Evolutionary conservation across 1,140 invertebrate species (phyloP).

Genomic region (Metaphire vulgaris): DNA sequence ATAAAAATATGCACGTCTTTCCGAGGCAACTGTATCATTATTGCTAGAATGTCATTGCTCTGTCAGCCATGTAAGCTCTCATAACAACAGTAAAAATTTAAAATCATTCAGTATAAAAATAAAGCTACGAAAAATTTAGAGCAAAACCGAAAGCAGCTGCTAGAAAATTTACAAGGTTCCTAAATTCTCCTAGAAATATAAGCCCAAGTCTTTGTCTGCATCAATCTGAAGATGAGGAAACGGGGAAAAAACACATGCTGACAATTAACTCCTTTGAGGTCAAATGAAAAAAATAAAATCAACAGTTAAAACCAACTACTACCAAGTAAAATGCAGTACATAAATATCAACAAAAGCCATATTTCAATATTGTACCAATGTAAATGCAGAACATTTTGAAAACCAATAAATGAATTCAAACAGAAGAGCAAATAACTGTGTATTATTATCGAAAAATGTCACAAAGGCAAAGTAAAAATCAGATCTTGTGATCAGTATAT

Average conservation of each 20-base stretch:
- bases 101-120: no score
- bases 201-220: background rate
- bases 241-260: background rate
- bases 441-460: no score
- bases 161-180: background rate
- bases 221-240: background rate
- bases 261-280: background rate
- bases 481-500: no score
- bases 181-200: background rate
- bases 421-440: no score
- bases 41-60: background rate
- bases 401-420: no score
- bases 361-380: background rate
- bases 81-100: background rate
- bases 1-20: no score
- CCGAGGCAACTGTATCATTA: background rate
- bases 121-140: background rate
- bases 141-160: background rate
- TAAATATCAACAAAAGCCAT: background rate
- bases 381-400: no score
- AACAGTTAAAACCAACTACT: background rate
- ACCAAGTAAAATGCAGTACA: background rate
- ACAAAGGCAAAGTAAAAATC: no score
- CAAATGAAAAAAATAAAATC: background rate
- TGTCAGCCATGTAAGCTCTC: background rate